Conservation (phyloP, 2,888 invertebrate species). For the Steinernema carpocapsae region DNA sequence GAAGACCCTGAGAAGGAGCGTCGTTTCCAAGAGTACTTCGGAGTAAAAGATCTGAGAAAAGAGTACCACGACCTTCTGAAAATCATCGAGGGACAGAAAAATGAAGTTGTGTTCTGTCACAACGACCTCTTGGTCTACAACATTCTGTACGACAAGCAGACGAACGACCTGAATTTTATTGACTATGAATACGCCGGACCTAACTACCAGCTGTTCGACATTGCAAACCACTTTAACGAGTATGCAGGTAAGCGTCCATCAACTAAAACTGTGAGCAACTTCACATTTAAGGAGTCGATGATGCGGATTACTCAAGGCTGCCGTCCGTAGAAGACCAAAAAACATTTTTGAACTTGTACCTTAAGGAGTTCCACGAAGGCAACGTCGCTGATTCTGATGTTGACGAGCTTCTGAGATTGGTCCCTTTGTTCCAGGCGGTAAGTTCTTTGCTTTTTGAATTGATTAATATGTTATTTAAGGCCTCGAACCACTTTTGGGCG, state of each 20-base stretch:
- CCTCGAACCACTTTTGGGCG: slow-evolving; percentile 66
- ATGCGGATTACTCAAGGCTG: slow-evolving; percentile 59
- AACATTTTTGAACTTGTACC: slow-evolving; percentile 55
- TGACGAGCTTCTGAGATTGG: slow-evolving; percentile 43
- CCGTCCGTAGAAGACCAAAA: slow-evolving; percentile 52
- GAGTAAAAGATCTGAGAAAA: slow-evolving; percentile 37
- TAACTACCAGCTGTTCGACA: slow-evolving; percentile 93
- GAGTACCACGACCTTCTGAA: slow-evolving; percentile 45
- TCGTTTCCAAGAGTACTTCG: slow-evolving; percentile 42
- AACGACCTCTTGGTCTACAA: slow-evolving; percentile 95
- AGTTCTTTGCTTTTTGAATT: slow-evolving; percentile 19
- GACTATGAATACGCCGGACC: slow-evolving; percentile 94
- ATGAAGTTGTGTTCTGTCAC: slow-evolving; percentile 85
- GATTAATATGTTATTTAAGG: slow-evolving; percentile 44
- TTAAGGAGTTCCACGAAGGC: slow-evolving; percentile 43
- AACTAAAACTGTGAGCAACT: no score
- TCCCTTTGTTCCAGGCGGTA: slow-evolving; percentile 63
- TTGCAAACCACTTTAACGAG: slow-evolving; percentile 97
- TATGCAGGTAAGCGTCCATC: slow-evolving; percentile 80
- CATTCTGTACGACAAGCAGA: slow-evolving; percentile 80
- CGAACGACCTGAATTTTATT: slow-evolving; percentile 82
- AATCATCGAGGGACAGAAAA: slow-evolving; percentile 31
- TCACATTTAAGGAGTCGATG: slow-evolving; percentile 55
- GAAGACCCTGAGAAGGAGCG: slow-evolving; percentile 43
- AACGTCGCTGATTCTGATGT: slow-evolving; percentile 39